phyloP scores from a whole-genome alignment of 2,888 invertebrate genomes.

The Calliphora vomitoria region DNA sequence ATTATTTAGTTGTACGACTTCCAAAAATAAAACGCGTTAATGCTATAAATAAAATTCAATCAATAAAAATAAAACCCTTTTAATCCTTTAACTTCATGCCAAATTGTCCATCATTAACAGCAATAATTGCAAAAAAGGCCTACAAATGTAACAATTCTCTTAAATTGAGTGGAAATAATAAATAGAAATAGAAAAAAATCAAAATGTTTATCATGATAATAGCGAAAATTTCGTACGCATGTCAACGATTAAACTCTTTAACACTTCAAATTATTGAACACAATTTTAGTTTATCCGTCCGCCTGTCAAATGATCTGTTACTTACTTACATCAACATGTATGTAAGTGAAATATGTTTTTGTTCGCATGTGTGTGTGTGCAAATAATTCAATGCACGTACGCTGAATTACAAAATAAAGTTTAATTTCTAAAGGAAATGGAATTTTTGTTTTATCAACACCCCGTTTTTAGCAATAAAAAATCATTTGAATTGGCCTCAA shows the following conservation, averaged over 20 bases:
- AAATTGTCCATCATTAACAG: slow-evolving; percentile 47
- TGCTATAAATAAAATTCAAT: neutral
- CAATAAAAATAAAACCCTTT: slow-evolving; percentile 47
- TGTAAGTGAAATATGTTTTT: neutral
- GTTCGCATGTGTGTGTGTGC: neutral
- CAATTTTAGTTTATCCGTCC: slow-evolving; percentile 12
- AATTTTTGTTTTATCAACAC: slow-evolving; percentile 63
- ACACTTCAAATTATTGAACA: slow-evolving; percentile 42
- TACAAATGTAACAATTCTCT: slow-evolving; percentile 67
- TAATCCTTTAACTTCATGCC: slow-evolving; percentile 53
- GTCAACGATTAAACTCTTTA: slow-evolving; percentile 71
- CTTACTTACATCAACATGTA: neutral
- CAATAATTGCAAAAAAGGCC: slow-evolving; percentile 49
- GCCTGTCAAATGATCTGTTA: no score
- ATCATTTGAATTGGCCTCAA: slow-evolving; percentile 52
- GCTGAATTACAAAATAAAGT: slow-evolving; percentile 40
- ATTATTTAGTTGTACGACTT: neutral
- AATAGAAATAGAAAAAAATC: slow-evolving; percentile 28
- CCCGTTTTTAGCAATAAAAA: slow-evolving; percentile 45
- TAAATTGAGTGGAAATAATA: slow-evolving; percentile 70
- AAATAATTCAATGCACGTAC: slow-evolving; percentile 20
- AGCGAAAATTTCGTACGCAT: slow-evolving; percentile 63
- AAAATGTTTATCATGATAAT: slow-evolving; percentile 54
- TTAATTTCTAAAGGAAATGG: slow-evolving; percentile 62
- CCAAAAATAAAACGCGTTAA: no score